These are phyloP conservation scores for Chaenogobius annularis DNA, from an alignment of 2,113 vertebrate genomes.

Conservation along the genomic window DNA sequence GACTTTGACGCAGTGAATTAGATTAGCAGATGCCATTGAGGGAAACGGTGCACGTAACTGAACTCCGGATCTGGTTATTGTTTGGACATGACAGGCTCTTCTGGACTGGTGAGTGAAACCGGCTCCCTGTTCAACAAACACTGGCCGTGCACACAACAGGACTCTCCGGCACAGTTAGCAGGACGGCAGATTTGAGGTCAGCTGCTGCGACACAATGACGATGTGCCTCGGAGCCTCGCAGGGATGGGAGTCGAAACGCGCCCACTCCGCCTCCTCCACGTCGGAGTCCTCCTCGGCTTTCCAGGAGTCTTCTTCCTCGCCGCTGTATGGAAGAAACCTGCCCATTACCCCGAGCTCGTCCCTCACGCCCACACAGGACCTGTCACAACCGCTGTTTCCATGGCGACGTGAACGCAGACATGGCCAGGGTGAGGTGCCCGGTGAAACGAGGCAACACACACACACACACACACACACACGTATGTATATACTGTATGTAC, in stretches of 20 bases:
- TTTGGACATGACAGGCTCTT: background rate
- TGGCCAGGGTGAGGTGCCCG: constrained; percentile 71
- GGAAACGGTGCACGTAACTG: background rate
- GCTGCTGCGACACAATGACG: constrained; percentile 60
- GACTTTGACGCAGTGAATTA: background rate
- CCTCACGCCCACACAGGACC: constrained; percentile 75
- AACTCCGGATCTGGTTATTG: background rate
- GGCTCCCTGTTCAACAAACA: constrained; percentile 4
- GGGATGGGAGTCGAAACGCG: constrained; percentile 36
- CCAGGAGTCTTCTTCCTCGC: constrained; percentile 28
- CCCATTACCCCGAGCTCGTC: constrained; percentile 77
- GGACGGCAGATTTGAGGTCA: constrained; percentile 60
- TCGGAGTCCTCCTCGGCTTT: constrained; percentile 49
- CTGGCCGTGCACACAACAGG: constrained; percentile 30
- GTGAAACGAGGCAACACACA: constrained; percentile 56
- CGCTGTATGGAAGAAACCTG: constrained; percentile 56
- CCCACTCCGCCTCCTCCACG: constrained; percentile 38
- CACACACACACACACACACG: no score
- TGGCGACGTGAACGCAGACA: constrained; percentile 73
- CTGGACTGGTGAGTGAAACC: constrained; percentile 3
- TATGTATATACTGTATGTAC: constrained; percentile 51
- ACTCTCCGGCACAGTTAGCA: constrained; percentile 42
- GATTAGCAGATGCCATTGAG: background rate
- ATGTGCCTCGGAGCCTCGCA: constrained; percentile 46
- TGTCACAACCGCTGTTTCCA: constrained; percentile 76